Percentiles rank a stretch among this genome's conserved stretches.
phyloP scores from a whole-genome alignment of 2,888 invertebrate genomes.

The Machimus atricapillus region DNA sequence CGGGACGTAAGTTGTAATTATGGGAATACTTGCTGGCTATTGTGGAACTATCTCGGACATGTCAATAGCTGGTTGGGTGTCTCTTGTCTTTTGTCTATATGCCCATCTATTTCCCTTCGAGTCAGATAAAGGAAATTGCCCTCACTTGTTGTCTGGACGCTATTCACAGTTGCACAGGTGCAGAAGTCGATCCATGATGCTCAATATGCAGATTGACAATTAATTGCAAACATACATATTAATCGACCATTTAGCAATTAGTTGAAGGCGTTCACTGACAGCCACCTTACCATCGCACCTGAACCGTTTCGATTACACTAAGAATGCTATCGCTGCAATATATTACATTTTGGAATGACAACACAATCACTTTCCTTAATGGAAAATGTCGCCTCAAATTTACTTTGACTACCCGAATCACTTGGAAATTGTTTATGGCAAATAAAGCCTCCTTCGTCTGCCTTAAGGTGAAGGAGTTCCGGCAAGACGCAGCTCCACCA shows the following conservation, averaged over 20 bases:
- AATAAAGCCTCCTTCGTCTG: constrained; percentile 40
- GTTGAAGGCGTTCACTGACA: not conserved
- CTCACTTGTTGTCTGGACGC: constrained; percentile 18
- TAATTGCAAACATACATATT: constrained; percentile 44
- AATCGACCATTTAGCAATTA: constrained; percentile 47
- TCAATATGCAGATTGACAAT: constrained; percentile 42
- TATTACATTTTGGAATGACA: constrained; percentile 44
- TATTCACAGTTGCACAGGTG: not conserved
- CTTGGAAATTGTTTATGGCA: constrained; percentile 43
- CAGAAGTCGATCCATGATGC: not conserved
- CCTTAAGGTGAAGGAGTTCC: not conserved
- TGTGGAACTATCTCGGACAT: not conserved
- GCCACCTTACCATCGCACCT: not conserved
- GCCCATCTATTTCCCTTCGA: not conserved
- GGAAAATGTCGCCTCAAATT: constrained; percentile 45
- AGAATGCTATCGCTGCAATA: constrained; percentile 39
- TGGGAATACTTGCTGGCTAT: not conserved
- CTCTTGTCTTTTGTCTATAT: not conserved
- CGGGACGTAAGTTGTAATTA: not conserved
- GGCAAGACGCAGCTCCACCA: not conserved
- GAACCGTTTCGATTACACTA: not conserved
- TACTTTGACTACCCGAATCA: constrained; percentile 38
- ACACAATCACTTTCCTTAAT: constrained; percentile 47
- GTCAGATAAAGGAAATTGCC: constrained; percentile 26
- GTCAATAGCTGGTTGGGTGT: not conserved